Percentiles rank a stretch among this genome's conserved stretches.
Evolutionary conservation across 2,888 invertebrate genomes (phyloP).

Genomic region (Nemapogon koenigi): DNA sequence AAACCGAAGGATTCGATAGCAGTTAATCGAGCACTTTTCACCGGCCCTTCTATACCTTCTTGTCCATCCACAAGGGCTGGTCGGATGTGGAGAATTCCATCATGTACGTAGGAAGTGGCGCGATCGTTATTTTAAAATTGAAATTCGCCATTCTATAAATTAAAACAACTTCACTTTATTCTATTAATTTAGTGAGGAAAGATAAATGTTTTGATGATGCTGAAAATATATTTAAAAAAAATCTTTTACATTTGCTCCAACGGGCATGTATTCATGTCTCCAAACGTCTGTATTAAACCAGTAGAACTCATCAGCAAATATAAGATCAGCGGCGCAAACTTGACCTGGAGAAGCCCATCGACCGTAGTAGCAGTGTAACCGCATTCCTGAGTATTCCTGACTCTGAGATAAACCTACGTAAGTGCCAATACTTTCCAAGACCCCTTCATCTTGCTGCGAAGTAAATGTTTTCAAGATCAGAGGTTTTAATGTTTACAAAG

Average conservation of each 20-base stretch:
- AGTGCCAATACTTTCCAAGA: too few relatives aligned
- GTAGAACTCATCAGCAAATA: conserved; percentile 70
- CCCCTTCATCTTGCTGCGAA: too few relatives aligned
- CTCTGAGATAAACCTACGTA: too few relatives aligned
- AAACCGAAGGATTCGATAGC: conserved; percentile 69
- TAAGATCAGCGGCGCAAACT: conserved; percentile 63
- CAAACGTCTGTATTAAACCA: conserved; percentile 64
- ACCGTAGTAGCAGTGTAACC: conserved; percentile 50
- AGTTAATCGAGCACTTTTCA: conserved; percentile 70
- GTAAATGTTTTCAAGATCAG: too few relatives aligned
- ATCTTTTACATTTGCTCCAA: conserved; percentile 71
- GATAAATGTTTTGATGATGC: too few relatives aligned
- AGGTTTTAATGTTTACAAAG: too few relatives aligned
- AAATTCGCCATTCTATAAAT: conserved; percentile 79
- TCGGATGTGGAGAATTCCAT: conserved; percentile 65
- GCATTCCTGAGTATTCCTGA: too few relatives aligned
- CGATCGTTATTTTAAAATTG: conserved; percentile 74
- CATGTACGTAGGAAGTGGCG: conserved; percentile 66
- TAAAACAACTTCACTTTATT: too few relatives aligned
- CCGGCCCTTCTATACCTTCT: conserved; percentile 66
- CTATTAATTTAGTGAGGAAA: too few relatives aligned
- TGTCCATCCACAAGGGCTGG: conserved; percentile 67
- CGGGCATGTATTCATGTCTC: conserved; percentile 70
- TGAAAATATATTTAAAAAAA: too few relatives aligned
- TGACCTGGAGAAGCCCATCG: conserved; percentile 43